Evolutionary conservation across 2,113 vertebrate genomes (phyloP).

Genomic region (Corythornis vintsioides): DNA sequence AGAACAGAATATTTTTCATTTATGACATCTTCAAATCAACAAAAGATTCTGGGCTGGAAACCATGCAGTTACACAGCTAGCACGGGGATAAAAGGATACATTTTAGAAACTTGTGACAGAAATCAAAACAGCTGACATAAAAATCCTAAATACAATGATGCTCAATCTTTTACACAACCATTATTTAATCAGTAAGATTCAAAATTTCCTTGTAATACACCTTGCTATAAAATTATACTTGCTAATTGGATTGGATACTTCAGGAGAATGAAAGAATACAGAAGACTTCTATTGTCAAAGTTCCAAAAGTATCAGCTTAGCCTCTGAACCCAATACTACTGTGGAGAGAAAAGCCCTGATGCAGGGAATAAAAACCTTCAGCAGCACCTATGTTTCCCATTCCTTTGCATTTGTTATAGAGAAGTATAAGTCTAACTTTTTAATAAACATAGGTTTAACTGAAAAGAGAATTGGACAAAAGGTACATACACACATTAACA

Average conservation of each 20-base stretch:
- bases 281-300: background rate
- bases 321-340: background rate
- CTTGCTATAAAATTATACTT: background rate
- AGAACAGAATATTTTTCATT: slow-evolving; percentile 1
- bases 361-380: background rate
- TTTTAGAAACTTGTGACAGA: background rate
- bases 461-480: background rate
- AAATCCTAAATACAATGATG: background rate
- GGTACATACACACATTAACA: background rate
- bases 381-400: background rate
- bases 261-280: background rate
- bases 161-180: background rate
- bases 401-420: background rate
- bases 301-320: background rate
- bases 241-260: background rate
- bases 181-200: slow-evolving; percentile 5
- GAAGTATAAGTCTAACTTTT: background rate
- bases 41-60: slow-evolving; percentile 13
- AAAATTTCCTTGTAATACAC: background rate
- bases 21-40: slow-evolving; percentile 34
- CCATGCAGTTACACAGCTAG: slow-evolving; percentile 2
- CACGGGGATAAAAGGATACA: background rate
- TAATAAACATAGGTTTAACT: background rate
- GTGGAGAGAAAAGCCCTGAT: background rate
- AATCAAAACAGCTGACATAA: slow-evolving; percentile 21